Conservation (phyloP, 2,888 invertebrate genomes). For the Sinelater perroti region DNA sequence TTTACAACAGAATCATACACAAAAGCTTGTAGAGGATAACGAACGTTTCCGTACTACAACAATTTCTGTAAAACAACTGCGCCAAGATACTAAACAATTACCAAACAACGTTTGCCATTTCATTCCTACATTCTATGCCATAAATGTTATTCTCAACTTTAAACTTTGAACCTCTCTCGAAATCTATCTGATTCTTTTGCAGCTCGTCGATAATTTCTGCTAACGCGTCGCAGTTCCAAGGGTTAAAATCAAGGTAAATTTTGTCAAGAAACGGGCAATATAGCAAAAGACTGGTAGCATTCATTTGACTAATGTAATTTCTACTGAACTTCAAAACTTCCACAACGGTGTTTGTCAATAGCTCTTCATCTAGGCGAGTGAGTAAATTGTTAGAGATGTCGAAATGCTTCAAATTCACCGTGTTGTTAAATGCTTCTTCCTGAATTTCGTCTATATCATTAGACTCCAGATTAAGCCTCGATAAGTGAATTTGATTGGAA, state of each 20-base stretch:
- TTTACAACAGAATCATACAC: no score
- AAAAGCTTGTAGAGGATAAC: no score
- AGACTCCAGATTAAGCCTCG: conserved; percentile 5
- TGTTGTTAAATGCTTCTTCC: conserved; percentile 3
- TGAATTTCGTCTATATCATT: conserved; percentile 1
- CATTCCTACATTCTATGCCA: conserved; percentile 11
- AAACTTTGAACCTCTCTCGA: neutral
- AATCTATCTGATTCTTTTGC: conserved; percentile 3
- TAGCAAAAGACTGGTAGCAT: neutral
- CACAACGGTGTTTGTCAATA: conserved; percentile 11
- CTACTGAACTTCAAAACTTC: conserved; percentile 18
- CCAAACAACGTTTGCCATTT: neutral
- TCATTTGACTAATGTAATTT: conserved; percentile 9
- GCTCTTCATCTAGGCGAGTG: neutral
- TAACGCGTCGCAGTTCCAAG: conserved; percentile 19
- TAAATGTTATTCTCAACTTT: neutral
- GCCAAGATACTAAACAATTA: no score
- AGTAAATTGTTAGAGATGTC: conserved; percentile 20
- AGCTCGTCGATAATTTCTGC: neutral
- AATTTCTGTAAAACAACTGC: no score
- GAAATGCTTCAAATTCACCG: neutral
- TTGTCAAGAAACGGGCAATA: conserved; percentile 2
- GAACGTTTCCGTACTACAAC: no score
- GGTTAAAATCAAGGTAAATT: conserved; percentile 18
- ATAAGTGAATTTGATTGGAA: neutral